These are phyloP conservation scores for Tachysurus fulvidraco DNA, from an alignment of 2,113 vertebrate genomes.

Conservation along the genomic window DNA sequence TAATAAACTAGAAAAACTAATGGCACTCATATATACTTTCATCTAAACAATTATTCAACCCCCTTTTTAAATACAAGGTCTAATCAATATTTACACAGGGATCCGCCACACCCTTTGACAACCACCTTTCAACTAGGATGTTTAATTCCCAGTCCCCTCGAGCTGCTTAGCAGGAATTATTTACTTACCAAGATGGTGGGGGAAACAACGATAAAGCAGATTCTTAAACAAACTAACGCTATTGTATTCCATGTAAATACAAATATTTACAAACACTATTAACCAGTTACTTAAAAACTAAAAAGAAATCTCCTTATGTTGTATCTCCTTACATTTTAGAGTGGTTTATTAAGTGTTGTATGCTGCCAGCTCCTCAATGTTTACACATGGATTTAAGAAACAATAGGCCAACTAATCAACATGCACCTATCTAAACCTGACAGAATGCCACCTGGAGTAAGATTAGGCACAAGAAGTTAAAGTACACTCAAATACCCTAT, in stretches of 20 bases:
- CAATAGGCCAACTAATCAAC: neutral
- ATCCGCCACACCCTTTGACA: conserved; percentile 56
- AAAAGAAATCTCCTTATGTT: neutral
- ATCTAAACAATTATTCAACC: conserved; percentile 48
- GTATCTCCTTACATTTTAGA: neutral
- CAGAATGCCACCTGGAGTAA: conserved; percentile 30
- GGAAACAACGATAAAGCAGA: conserved; percentile 42
- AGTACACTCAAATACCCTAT: conserved; percentile 46
- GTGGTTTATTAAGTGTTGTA: neutral
- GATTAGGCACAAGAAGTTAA: conserved; percentile 45
- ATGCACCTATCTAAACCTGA: conserved; percentile 22
- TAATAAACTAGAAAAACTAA: neutral
- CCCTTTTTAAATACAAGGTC: conserved; percentile 65
- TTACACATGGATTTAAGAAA: conserved; percentile 8
- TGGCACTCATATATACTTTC: conserved; percentile 1
- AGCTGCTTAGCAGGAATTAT: conserved; percentile 50
- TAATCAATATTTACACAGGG: conserved; percentile 68
- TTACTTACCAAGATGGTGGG: conserved; percentile 44
- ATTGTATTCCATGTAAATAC: conserved; percentile 27
- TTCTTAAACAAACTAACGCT: conserved; percentile 60
- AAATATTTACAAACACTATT: conserved; percentile 27
- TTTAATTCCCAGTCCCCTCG: conserved; percentile 46
- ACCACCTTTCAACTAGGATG: conserved; percentile 66
- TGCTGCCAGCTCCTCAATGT: conserved; percentile 8
- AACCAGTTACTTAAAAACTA: neutral